Evolutionary conservation across 2,888 invertebrate species (phyloP).

Genomic region (Himalopsyche japonica): DNA sequence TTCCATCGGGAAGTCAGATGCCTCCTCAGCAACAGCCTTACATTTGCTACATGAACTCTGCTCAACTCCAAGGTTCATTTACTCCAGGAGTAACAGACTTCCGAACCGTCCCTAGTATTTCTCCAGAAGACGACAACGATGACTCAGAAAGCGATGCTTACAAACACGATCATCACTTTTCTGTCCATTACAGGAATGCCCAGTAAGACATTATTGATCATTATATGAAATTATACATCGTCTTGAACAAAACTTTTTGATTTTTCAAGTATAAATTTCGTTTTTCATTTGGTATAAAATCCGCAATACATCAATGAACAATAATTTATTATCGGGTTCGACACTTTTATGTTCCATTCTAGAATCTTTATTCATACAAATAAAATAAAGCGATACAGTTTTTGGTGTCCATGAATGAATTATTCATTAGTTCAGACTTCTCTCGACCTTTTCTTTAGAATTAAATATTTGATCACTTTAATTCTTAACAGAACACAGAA

Average conservation of each 20-base stretch:
- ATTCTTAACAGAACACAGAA: too few species aligned
- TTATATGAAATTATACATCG: background rate
- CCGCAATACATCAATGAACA: too few species aligned
- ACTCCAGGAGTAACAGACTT: slow-evolving; percentile 7
- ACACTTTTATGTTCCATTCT: too few species aligned
- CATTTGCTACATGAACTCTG: slow-evolving; percentile 7
- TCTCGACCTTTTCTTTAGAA: too few species aligned
- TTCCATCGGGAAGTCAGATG: slow-evolving; percentile 17
- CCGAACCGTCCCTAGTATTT: slow-evolving; percentile 2
- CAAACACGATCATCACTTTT: slow-evolving; percentile 8
- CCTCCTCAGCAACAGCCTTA: slow-evolving; percentile 17
- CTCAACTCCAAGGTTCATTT: background rate
- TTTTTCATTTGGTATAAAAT: too few species aligned
- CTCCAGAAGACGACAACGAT: background rate
- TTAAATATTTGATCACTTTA: too few species aligned
- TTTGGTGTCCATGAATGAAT: too few species aligned
- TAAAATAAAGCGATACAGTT: too few species aligned
- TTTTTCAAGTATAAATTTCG: too few species aligned
- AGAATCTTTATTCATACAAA: too few species aligned
- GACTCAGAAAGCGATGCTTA: background rate
- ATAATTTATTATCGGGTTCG: too few species aligned
- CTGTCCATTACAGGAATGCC: slow-evolving; percentile 30
- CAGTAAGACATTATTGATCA: slow-evolving; percentile 12
- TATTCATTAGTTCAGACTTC: too few species aligned
- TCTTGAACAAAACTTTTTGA: background rate